phyloP scores from a whole-genome alignment of 92 coral and sea anemone species.

The Palythoa grandiflora region DNA sequence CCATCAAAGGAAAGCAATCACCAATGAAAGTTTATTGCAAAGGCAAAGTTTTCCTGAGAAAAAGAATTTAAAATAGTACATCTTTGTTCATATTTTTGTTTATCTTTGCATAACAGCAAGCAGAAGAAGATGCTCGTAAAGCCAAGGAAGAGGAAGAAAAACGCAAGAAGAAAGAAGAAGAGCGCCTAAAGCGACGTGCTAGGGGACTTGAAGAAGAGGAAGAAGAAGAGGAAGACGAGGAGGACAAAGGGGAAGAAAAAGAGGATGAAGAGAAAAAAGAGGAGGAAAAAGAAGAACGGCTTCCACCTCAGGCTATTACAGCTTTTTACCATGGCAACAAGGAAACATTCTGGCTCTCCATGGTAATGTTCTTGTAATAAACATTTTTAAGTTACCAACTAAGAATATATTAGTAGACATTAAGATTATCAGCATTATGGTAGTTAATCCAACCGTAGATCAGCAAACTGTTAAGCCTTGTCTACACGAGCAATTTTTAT shows the following conservation, averaged over 20 bases:
- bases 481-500: too few relatives aligned
- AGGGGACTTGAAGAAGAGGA: constrained; percentile 95
- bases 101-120: constrained; percentile 64
- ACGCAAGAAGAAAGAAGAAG: constrained; percentile 93
- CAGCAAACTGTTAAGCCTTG: too few relatives aligned
- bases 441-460: too few relatives aligned
- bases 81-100: neutral
- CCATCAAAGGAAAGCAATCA: too few relatives aligned
- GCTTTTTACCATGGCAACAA: constrained; percentile 87
- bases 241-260: constrained; percentile 73
- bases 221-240: constrained; percentile 72
- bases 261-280: constrained; percentile 63
- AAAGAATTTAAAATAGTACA: too few relatives aligned
- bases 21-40: too few relatives aligned
- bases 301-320: constrained; percentile 79
- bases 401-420: too few relatives aligned
- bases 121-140: constrained; percentile 94
- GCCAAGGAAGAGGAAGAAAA: constrained; percentile 94
- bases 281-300: constrained; percentile 71
- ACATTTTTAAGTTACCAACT: neutral
- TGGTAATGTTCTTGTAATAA: constrained; percentile 60
- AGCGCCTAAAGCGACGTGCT: constrained; percentile 89
- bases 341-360: constrained; percentile 92
- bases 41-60: neutral
- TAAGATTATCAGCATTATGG: too few relatives aligned